Evolutionary conservation across 2,797 vertebrate genomes (phyloP), one percentile per base, ranked within the genome.

Genomic region (Malacoraja senta): DNA sequence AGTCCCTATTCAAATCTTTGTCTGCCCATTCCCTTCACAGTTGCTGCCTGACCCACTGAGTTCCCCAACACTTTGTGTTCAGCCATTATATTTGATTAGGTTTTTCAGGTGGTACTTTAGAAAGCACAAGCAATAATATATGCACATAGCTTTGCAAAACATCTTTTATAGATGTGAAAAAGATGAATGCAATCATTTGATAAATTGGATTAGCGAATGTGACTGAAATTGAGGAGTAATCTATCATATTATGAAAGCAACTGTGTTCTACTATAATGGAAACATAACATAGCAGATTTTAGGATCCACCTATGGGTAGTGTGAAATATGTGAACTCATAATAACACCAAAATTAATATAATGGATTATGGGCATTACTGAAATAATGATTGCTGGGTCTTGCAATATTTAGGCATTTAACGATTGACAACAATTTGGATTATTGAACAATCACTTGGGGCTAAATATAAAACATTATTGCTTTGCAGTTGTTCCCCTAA

Each of bases 121-220:
- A 65, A 63, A 88, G 35, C 17, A 68, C 38, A 19, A 29, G 38
- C 90, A 92, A 76, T 92, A 76, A 92, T 92, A 76, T 72, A 53
- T 76, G 71, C 65, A 44, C 71, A 74, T 44, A 76, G 38, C 21
- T 76, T 72, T 88, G 61, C 17, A 68, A 63, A 88, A 88, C 65
- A 68, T 68, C 2, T 68, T 92, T 92, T 76, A 92, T n/a, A 53
- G 90, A 76, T 76, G 90, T 92, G 65, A 76, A 76, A 74, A 92
- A n/a, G 90, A 44, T 92, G 24, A 92, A 92, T 92, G 68, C 32
- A 92, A 76, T 92, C 35, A 92, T 92, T 92, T 92, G 90, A 92
- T 71, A 92, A 92, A 92, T 92, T 15, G 71, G 72, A 76, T 92
- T 74, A 76, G 29, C 24, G 44, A 92, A 76, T 76, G 71, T 76